phyloP scores from a whole-genome alignment of 2,113 vertebrate genomes.

The Atrichornis clamosus region DNA sequence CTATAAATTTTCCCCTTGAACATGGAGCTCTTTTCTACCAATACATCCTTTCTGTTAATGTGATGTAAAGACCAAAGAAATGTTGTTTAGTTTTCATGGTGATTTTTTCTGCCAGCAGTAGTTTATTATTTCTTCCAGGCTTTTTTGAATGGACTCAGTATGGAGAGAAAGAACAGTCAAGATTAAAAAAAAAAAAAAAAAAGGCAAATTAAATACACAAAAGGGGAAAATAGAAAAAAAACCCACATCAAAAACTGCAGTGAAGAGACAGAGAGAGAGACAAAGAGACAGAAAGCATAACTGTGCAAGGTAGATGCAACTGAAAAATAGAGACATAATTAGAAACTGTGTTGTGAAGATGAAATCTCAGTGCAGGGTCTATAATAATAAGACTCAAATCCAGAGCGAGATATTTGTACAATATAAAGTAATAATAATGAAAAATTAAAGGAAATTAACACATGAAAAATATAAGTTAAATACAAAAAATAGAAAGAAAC shows the following conservation, averaged over 20 bases:
- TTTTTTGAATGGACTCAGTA: background rate
- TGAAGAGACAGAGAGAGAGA: background rate
- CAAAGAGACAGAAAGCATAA: background rate
- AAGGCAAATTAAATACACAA: background rate
- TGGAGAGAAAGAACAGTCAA: background rate
- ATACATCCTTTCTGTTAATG: background rate
- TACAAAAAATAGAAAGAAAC: background rate
- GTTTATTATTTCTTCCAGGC: background rate
- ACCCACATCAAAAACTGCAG: background rate
- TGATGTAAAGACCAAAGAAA: background rate
- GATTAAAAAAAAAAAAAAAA: background rate
- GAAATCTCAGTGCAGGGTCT: background rate
- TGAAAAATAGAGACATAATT: background rate
- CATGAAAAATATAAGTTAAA: background rate
- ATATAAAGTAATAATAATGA: background rate
- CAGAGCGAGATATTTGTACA: background rate
- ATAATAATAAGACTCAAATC: background rate
- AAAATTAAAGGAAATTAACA: background rate
- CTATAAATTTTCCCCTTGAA: background rate
- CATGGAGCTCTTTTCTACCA: background rate
- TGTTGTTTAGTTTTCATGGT: background rate
- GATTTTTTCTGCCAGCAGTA: background rate
- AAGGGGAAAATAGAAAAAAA: background rate
- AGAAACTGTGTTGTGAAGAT: background rate
- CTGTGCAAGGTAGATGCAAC: background rate